Base-by-base conservation (phyloP, 2,797 vertebrate species). In the Buceros bicornis region DNA sequence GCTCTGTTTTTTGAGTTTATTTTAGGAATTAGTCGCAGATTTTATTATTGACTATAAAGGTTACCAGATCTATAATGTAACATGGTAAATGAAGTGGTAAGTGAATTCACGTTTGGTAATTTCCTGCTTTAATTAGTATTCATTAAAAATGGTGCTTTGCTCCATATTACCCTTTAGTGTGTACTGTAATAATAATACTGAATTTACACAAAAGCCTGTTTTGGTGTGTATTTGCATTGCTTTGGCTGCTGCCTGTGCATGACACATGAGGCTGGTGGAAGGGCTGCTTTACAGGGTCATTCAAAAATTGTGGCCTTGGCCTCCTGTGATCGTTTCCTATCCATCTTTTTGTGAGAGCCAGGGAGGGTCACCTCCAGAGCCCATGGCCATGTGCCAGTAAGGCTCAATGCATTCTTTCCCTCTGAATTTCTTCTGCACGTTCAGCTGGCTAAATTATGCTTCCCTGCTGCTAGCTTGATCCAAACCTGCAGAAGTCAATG, bases 21-120 rank as follows among this genome's bases (percentile, higher is more conserved):
- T 88, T 93, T 90, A 86, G 53, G 69, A 96, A 95, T 90, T 94
- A 94, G 72, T 93, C 50, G 78, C 3, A 0, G 79, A 86, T 94
- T 89, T 94, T 95, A 91, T 91, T 95, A 89, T 87, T 90, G 89
- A 93, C 86, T 95, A 91, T 88, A 95, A 95, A 94, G 91, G 87
- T 94, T 95, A 93, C 61, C 69, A 90, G 76, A 91, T 93, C 79
- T 93, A 74, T 90, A 94, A 82, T 45, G 67, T 74, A 91, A 88
- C 72, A 90, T 43, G 64, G 95, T 86, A 94, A 95, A 95, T 94
- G 87, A 95, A 93, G 79, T 95, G 82, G 72, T 71, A 96, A 90
- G 87, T 86, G 76, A 87, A 91, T 90, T 95, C 82, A 90, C 78
- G 48, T 85, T 94, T 95, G 64, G 64, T 43, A 90, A 91, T 97